Percentiles rank a stretch among this genome's conserved stretches.
These are phyloP conservation scores for Gallinago media DNA, from an alignment of 2,113 vertebrate species.

Conservation along the genomic window DNA sequence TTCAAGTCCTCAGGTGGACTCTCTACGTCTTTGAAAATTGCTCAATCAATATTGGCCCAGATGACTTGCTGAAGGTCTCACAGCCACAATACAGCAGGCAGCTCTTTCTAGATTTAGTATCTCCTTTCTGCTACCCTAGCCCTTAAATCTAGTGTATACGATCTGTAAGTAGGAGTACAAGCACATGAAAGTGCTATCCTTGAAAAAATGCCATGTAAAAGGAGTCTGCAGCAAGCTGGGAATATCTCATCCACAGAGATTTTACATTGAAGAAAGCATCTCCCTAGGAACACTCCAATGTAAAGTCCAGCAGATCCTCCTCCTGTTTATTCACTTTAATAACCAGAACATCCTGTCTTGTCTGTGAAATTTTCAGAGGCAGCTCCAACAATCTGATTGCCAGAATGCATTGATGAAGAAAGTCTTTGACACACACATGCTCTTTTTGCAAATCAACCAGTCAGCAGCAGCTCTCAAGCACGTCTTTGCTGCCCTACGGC, in stretches of 20 bases:
- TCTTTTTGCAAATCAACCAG: slow-evolving; percentile 98
- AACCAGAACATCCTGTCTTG: neutral
- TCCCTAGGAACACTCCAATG: rapidly evolving
- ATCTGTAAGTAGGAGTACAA: neutral
- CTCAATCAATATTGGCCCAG: neutral
- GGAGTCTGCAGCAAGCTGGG: neutral
- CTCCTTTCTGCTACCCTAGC: neutral
- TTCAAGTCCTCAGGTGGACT: neutral
- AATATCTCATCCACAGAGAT: neutral
- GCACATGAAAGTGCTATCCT: neutral
- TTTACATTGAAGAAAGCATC: neutral
- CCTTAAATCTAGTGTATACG: neutral
- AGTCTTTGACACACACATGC: slow-evolving; percentile 95
- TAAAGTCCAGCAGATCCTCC: neutral
- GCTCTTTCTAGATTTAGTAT: neutral
- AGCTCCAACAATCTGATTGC: slow-evolving; percentile 90
- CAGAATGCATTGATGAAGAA: slow-evolving; percentile 96
- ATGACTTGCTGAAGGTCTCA: neutral
- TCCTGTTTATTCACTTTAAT: neutral
- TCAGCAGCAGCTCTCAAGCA: slow-evolving; percentile 91
- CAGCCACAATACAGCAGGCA: neutral
- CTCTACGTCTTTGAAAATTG: neutral
- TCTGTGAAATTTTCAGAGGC: slow-evolving; percentile 82
- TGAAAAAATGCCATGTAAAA: neutral
- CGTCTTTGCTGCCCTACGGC: slow-evolving; percentile 89